phyloP scores from a whole-genome alignment of 1,140 invertebrate genomes.

The Tyrophagus putrescentiae region DNA sequence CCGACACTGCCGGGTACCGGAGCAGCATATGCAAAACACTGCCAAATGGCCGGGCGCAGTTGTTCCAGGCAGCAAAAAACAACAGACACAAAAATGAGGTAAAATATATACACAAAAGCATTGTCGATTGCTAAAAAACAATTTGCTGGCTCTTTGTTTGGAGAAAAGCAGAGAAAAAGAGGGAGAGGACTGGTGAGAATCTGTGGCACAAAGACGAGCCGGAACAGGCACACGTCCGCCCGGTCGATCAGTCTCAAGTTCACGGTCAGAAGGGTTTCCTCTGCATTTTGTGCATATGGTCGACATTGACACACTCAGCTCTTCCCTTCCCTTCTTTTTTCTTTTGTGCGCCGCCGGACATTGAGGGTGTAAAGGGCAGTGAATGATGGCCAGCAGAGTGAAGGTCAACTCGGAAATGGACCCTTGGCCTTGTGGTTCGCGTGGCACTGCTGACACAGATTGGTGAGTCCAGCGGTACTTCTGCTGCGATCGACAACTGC shows the following conservation, averaged over 20 bases:
- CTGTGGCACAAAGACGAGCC: background rate
- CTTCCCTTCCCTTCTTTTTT: too few relatives aligned
- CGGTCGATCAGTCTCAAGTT: background rate
- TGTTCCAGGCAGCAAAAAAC: background rate
- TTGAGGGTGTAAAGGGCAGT: background rate
- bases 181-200: background rate
- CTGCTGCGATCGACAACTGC: background rate
- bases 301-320: too few relatives aligned
- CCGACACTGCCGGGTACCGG: too few relatives aligned
- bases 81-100: background rate
- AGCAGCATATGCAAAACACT: too few relatives aligned
- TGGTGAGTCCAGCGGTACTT: background rate
- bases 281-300: too few relatives aligned
- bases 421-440: background rate
- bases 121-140: slow-evolving; percentile 8
- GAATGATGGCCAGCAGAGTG: background rate
- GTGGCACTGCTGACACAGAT: slow-evolving; percentile 12
- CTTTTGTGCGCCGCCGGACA: background rate
- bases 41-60: too few relatives aligned
- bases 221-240: background rate
- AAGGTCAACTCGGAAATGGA: slow-evolving; percentile 7
- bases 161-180: background rate
- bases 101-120: too few relatives aligned
- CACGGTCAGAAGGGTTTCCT: slow-evolving; percentile 8
- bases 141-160: background rate